Conservation (phyloP, 2,888 invertebrate genomes). For the Apotomis betuletana region DNA sequence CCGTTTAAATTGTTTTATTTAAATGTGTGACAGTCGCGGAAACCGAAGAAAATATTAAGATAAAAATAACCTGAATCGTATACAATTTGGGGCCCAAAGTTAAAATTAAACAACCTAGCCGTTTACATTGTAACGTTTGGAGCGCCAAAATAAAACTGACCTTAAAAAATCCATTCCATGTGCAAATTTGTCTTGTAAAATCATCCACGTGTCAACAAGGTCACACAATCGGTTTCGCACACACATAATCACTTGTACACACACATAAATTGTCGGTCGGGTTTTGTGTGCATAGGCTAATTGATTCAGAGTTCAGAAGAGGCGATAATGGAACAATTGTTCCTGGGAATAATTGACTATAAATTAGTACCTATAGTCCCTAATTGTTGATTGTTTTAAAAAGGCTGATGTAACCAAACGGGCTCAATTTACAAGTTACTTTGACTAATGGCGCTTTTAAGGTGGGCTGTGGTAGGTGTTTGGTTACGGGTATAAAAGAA, state of each 20-base stretch:
- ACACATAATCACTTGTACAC: slow-evolving; percentile 37
- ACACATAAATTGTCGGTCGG: slow-evolving; percentile 32
- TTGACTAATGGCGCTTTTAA: slow-evolving; percentile 31
- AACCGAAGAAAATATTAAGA: too few relatives aligned
- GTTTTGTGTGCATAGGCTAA: slow-evolving; percentile 33
- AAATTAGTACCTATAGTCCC: neutral
- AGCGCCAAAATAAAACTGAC: neutral
- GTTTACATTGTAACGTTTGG: neutral
- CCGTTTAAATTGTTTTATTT: too few relatives aligned
- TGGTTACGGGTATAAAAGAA: slow-evolving; percentile 5
- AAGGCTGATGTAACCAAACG: slow-evolving; percentile 3
- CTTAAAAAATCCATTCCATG: slow-evolving; percentile 1
- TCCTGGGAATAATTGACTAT: slow-evolving; percentile 18
- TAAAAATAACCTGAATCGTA: too few relatives aligned
- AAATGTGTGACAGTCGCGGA: too few relatives aligned
- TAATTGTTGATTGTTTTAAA: slow-evolving; percentile 32
- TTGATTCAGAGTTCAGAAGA: slow-evolving; percentile 30
- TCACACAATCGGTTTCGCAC: slow-evolving; percentile 32
- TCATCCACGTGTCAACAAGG: slow-evolving; percentile 19
- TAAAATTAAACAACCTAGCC: too few relatives aligned
- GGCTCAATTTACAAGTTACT: slow-evolving; percentile 33
- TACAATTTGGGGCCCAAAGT: too few relatives aligned
- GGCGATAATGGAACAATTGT: slow-evolving; percentile 22
- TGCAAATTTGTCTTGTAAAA: slow-evolving; percentile 21
- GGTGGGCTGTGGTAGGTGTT: slow-evolving; percentile 15